Base-by-base conservation (phyloP, 2,888 invertebrate species). In the Lymantria dispar region DNA sequence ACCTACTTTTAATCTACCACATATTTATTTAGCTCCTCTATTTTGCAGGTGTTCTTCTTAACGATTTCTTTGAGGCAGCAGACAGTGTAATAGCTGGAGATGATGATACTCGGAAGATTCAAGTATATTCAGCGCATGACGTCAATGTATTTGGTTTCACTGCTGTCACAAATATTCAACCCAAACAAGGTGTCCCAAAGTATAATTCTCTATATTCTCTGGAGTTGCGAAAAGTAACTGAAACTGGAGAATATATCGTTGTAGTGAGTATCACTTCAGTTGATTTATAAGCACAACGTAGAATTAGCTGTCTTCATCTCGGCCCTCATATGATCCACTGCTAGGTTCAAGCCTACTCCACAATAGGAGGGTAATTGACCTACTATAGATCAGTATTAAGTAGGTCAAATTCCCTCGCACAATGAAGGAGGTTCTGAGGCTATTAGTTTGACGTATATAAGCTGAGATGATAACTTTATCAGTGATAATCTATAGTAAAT, bases 261-360 rank as follows among this genome's bases (percentile, higher is more conserved):
- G 45, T 75, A 70, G 80, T 80, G 47, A 73, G 76, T 63, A 13
- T 36, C n/a, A n/a, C n/a, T n/a, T n/a, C n/a, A n/a, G n/a, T n/a
- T n/a, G n/a, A n/a, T n/a, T n/a, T n/a, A n/a, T n/a, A n/a, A n/a
- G n/a, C n/a, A n/a, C n/a, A n/a, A n/a, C n/a, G n/a, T n/a, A n/a
- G n/a, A n/a, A n/a, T n/a, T n/a, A n/a, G n/a, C n/a, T n/a, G n/a
- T n/a, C n/a, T n/a, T n/a, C n/a, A n/a, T n/a, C n/a, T n/a, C n/a
- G n/a, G n/a, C n/a, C n/a, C n/a, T n/a, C n/a, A n/a, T n/a, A n/a
- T n/a, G n/a, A n/a, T n/a, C n/a, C n/a, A n/a, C n/a, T n/a, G n/a
- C n/a, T n/a, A n/a, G n/a, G n/a, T n/a, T n/a, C n/a, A n/a, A n/a
- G n/a, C n/a, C n/a, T n/a, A n/a, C n/a, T n/a, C n/a, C n/a, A n/a